phyloP scores from a whole-genome alignment of 2,888 invertebrate genomes.

The Cantharis nigra region DNA sequence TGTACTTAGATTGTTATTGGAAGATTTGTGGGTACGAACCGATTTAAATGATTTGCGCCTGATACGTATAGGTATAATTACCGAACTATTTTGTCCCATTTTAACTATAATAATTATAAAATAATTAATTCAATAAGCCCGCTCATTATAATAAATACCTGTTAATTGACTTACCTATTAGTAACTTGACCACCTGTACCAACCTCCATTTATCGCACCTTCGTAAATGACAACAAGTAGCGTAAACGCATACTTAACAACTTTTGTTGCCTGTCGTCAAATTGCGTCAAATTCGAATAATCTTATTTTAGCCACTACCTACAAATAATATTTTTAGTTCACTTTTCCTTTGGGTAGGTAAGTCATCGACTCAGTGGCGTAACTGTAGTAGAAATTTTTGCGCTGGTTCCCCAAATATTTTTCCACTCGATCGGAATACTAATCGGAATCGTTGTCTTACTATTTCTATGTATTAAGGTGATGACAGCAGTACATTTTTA shows the following conservation, averaged over 20 bases:
- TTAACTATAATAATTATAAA: conserved; percentile 6
- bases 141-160: not conserved
- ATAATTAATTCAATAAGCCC: not conserved
- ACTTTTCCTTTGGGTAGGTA: not conserved
- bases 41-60: conserved; percentile 52
- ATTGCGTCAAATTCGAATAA: not conserved
- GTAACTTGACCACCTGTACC: conserved; percentile 18
- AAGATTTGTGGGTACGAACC: conserved; percentile 50
- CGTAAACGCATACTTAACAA: not conserved
- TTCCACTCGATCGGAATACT: not conserved
- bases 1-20: conserved; percentile 56
- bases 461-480: not conserved
- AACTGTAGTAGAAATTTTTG: not conserved
- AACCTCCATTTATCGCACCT: conserved; percentile 17
- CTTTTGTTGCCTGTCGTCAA: not conserved
- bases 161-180: conserved; percentile 6
- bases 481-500: not conserved
- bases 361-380: not conserved
- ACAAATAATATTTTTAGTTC: not conserved
- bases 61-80: conserved; percentile 49
- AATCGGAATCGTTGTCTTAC: not conserved
- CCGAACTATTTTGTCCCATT: conserved; percentile 52
- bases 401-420: not conserved
- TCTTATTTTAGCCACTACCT: not conserved
- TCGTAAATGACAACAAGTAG: conserved; percentile 20